These are phyloP conservation scores for Amphiura filiformis DNA, from an alignment of 35 echinoderm and acorn worm genomes.

Conservation along the genomic window DNA sequence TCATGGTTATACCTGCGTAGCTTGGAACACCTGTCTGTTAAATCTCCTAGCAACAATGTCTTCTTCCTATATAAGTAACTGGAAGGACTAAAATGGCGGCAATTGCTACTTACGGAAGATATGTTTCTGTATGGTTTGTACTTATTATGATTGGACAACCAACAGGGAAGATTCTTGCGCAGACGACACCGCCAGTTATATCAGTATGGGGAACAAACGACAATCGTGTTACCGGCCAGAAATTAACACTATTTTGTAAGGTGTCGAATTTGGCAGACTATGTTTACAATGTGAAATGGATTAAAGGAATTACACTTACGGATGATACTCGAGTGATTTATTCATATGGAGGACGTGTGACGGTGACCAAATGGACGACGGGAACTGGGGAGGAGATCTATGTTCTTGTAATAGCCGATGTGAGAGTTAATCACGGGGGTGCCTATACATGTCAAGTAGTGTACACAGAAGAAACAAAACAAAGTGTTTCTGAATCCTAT, in stretches of 20 bases:
- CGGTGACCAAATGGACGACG: background rate
- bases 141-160: background rate
- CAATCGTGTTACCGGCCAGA: background rate
- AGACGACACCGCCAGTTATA: background rate
- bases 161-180: background rate
- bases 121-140: background rate
- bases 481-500: background rate
- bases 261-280: conserved; percentile 1
- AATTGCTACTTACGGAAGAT: background rate
- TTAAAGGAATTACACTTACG: background rate
- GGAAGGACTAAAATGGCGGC: conserved; percentile 3
- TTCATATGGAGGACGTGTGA: background rate
- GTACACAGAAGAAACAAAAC: background rate
- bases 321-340: background rate
- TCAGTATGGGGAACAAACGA: background rate
- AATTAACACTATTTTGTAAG: background rate
- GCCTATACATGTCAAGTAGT: background rate
- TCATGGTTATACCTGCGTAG: too few relatives aligned
- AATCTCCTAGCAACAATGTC: background rate
- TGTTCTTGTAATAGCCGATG: background rate
- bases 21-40: too few relatives aligned
- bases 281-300: background rate
- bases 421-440: background rate
- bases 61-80: background rate
- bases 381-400: background rate